Percentiles rank a stretch among this genome's conserved stretches.
Conservation (phyloP, 2,888 invertebrate genomes). For the Zelleria hepariella region DNA sequence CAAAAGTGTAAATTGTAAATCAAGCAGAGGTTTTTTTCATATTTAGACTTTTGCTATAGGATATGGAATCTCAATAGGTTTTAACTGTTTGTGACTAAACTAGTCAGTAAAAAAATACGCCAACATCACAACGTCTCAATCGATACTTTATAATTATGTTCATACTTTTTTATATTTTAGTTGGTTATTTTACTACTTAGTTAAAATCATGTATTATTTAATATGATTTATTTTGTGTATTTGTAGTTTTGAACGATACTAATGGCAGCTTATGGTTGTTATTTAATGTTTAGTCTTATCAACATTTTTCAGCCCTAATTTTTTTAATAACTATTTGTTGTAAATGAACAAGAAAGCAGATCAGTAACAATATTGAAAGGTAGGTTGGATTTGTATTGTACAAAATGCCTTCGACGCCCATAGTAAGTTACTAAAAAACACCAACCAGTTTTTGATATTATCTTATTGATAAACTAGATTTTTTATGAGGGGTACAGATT, state of each 20-base stretch:
- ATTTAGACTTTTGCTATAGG: slow-evolving; percentile 29
- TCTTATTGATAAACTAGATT: neutral
- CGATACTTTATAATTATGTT: neutral
- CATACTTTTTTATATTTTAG: neutral
- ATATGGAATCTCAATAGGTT: slow-evolving; percentile 42
- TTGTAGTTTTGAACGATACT: neutral
- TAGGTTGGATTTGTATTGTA: neutral
- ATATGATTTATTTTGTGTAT: neutral
- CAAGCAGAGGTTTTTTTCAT: neutral
- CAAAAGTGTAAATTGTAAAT: slow-evolving; percentile 25
- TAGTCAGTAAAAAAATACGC: slow-evolving; percentile 53
- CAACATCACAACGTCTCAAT: slow-evolving; percentile 44
- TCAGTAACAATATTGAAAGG: neutral
- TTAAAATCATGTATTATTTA: neutral
- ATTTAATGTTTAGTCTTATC: neutral
- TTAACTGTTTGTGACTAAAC: slow-evolving; percentile 51
- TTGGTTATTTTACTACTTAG: neutral
- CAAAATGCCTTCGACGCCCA: neutral
- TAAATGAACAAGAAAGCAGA: neutral
- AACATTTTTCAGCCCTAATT: neutral
- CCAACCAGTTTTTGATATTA: neutral
- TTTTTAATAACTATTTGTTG: neutral
- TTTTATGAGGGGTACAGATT: too few species aligned
- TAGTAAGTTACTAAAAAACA: neutral
- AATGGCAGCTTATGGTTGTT: neutral